Conservation (phyloP, 2,797 vertebrate genomes). For the Siniperca obscura region DNA sequence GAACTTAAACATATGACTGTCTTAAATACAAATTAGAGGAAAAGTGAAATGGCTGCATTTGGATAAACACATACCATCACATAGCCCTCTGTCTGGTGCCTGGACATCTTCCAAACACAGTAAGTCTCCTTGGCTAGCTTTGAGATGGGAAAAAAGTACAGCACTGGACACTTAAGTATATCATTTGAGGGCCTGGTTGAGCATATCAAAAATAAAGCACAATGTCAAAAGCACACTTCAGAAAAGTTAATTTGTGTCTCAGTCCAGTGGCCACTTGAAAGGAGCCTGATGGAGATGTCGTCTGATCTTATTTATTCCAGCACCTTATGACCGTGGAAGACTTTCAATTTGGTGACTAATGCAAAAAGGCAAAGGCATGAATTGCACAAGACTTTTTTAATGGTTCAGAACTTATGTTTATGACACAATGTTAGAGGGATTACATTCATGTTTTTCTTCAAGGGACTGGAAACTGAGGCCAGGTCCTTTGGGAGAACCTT, state of each 20-base stretch:
- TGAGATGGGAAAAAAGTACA: slow-evolving; percentile 50
- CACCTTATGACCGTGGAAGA: slow-evolving; percentile 35
- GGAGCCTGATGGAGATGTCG: slow-evolving; percentile 38
- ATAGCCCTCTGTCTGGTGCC: slow-evolving; percentile 61
- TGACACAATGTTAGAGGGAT: slow-evolving; percentile 62
- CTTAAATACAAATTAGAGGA: slow-evolving; percentile 69
- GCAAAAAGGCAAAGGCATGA: slow-evolving; percentile 52
- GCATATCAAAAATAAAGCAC: slow-evolving; percentile 69
- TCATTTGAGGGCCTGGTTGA: slow-evolving; percentile 66
- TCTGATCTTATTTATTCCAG: slow-evolving; percentile 59
- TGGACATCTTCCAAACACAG: slow-evolving; percentile 77
- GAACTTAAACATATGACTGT: slow-evolving; percentile 58
- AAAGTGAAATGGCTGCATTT: slow-evolving; percentile 70
- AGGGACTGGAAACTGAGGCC: slow-evolving; percentile 45
- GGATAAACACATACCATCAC: slow-evolving; percentile 76
- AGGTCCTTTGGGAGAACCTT: slow-evolving; percentile 45
- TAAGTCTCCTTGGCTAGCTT: slow-evolving; percentile 64
- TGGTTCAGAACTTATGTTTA: slow-evolving; percentile 62
- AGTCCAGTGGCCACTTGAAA: slow-evolving; percentile 51
- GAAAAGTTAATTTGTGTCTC: slow-evolving; percentile 59
- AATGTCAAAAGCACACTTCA: slow-evolving; percentile 68
- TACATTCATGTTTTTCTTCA: slow-evolving; percentile 52
- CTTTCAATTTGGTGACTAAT: slow-evolving; percentile 67
- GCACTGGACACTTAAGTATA: slow-evolving; percentile 63
- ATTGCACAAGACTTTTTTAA: slow-evolving; percentile 59